Evolutionary conservation across 2,113 vertebrate species (phyloP), one percentile per base, ranked within the genome.

Genomic region (Apaloderma vittatum): DNA sequence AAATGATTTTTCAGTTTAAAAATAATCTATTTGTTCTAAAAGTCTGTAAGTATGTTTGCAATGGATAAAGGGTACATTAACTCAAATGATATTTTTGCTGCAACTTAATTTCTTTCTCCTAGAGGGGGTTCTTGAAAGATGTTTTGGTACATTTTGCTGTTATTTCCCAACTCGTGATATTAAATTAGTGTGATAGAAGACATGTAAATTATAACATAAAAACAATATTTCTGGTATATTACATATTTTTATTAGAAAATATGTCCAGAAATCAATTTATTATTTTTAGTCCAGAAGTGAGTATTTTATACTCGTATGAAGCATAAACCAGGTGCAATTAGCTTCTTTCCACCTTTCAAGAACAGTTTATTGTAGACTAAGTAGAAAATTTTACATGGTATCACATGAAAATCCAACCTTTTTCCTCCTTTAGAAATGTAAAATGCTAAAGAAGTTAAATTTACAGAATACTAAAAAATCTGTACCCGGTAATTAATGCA

Each of bases 121-220:
- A 12, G 8, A n/a, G 21, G 22, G 14, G 17, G 2, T 86, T 85
- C 86, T 84, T 88, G 51, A 96, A 86, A 52, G 11, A 58, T 45
- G 2, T 4, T 86, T 75, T 78, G 32, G 17, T 80, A 70, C 29
- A 48, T 90, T 88, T 94, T 95, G 5, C 15, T 75, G 12, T 51
- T 32, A 6, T 88, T 94, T 95, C 51, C 5, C 61, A 58, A 36
- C 3, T 46, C 94, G 22, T 29, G 57, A 15, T 88, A 63, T 34
- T 83, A 91, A 96, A 90, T 82, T 75, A 93, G 80, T 21, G 15
- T 17, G 61, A 80, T 82, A 94, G 95, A 86, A 34, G 18, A 24
- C 12, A 89, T 30, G 16, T 91, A 93, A 93, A 67, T 72, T 49
- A 29, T 78, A 88, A 54, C 29, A 92, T 83, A 77, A 91, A 22